These are phyloP conservation scores for Desmophyllum pertusum DNA, from an alignment of 92 coral and sea anemone genomes.

Conservation along the genomic window DNA sequence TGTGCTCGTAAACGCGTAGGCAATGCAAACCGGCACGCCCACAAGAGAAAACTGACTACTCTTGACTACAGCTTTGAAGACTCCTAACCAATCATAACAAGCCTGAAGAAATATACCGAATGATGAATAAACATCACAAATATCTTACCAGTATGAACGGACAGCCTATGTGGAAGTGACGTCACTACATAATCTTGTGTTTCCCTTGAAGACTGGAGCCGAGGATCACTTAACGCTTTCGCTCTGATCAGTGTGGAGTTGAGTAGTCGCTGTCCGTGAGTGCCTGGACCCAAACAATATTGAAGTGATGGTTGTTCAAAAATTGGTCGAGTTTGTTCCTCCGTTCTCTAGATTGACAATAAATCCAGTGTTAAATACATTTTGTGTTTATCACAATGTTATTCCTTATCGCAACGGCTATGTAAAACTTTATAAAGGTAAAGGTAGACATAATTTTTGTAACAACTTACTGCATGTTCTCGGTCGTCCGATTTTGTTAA, in stretches of 20 bases:
- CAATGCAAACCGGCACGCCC: no score
- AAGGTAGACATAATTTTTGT: no score
- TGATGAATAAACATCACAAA: neutral
- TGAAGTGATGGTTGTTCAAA: constrained; percentile 30
- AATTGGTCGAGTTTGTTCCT: constrained; percentile 11
- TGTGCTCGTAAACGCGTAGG: no score
- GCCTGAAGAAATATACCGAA: neutral
- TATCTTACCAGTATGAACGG: constrained; percentile 59
- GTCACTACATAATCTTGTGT: constrained; percentile 38
- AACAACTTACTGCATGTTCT: no score
- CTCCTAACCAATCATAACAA: neutral
- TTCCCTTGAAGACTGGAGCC: constrained; percentile 31
- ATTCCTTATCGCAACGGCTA: no score
- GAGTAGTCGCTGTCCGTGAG: constrained; percentile 36
- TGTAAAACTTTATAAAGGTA: no score
- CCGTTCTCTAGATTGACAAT: constrained; percentile 14
- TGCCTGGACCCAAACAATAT: constrained; percentile 30
- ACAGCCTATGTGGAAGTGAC: constrained; percentile 58
- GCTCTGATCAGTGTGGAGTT: constrained; percentile 34
- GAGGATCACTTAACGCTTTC: constrained; percentile 23
- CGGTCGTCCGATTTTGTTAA: no score
- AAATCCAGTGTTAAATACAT: neutral
- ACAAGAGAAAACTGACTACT: no score
- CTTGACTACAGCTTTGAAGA: no score
- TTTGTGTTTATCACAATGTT: no score